Evolutionary conservation across 2,113 vertebrate genomes (phyloP).

Genomic region (Leptobrachium ailaonicum): DNA sequence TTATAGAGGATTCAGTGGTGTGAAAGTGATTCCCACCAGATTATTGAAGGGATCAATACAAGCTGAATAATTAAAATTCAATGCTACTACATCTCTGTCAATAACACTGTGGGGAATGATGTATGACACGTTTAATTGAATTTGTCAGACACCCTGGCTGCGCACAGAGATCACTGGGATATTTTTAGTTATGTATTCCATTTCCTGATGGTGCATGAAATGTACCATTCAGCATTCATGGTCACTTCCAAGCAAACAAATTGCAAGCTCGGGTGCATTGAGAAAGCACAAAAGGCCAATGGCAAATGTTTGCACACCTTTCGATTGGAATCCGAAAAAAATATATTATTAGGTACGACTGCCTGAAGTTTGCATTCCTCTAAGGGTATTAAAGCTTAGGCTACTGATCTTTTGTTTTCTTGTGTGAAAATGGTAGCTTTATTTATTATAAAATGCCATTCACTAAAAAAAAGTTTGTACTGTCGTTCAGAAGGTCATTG

Average conservation of each 20-base stretch:
- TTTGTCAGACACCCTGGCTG: conserved; percentile 68
- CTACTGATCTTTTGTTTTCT: no score
- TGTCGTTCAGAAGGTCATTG: no score
- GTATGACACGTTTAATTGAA: conserved; percentile 75
- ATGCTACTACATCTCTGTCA: conserved; percentile 71
- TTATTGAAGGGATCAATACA: conserved; percentile 73
- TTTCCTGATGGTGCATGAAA: conserved; percentile 59
- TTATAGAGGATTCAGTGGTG: conserved; percentile 63
- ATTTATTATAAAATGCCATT: no score
- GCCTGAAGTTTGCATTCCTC: background rate
- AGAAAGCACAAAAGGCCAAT: conserved; percentile 51
- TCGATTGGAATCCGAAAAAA: conserved; percentile 54
- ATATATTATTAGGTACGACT: conserved; percentile 42
- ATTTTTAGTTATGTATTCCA: conserved; percentile 73
- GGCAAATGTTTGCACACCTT: conserved; percentile 58
- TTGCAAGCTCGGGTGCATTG: conserved; percentile 53
- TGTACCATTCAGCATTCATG: conserved; percentile 61
- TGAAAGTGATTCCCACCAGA: conserved; percentile 70
- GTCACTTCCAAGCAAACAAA: conserved; percentile 51
- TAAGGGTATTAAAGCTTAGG: background rate
- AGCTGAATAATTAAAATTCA: conserved; percentile 81
- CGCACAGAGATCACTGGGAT: conserved; percentile 64
- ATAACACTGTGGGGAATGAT: conserved; percentile 74
- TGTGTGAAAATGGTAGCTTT: no score
- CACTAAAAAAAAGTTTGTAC: no score